These are phyloP conservation scores for Typhlichthys eigenmanni DNA, from an alignment of 2,797 vertebrate genomes.

Conservation along the genomic window DNA sequence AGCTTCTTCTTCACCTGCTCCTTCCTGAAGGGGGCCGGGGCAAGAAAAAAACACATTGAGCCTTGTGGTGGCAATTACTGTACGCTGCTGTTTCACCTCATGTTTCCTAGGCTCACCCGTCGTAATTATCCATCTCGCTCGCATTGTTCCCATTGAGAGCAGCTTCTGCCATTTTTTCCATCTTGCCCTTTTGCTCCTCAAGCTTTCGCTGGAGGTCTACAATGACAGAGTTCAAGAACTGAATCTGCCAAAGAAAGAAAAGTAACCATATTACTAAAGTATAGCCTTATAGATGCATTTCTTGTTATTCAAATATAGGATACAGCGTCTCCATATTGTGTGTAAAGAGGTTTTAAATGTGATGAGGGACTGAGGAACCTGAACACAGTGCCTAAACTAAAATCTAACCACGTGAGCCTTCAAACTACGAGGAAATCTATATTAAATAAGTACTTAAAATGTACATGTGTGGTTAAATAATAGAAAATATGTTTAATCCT, in stretches of 20 bases:
- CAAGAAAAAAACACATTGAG: not conserved
- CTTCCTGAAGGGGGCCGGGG: constrained; percentile 53
- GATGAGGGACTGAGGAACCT: not conserved
- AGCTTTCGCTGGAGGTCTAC: constrained; percentile 94
- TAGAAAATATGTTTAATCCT: constrained; percentile 30
- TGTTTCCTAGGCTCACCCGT: constrained; percentile 73
- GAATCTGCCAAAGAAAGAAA: constrained; percentile 76
- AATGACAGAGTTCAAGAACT: constrained; percentile 97
- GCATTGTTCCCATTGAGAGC: constrained; percentile 90
- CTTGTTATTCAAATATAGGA: not conserved
- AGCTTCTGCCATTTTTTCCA: constrained; percentile 92
- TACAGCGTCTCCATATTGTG: constrained; percentile 2
- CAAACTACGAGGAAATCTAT: no score
- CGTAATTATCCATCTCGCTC: constrained; percentile 83
- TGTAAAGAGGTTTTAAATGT: not conserved
- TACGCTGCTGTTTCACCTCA: no score
- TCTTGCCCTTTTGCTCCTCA: constrained; percentile 85
- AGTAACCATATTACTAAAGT: constrained; percentile 1
- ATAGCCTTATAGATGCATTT: not conserved
- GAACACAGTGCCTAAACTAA: constrained; percentile 1
- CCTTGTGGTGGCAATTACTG: not conserved
- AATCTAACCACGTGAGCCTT: no score
- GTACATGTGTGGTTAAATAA: no score
- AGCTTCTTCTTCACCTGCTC: constrained; percentile 85
- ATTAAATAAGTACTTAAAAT: not conserved